Evolutionary conservation across 2,888 invertebrate species (phyloP), one percentile per base, ranked within the genome.

Genomic region (Cephus pulcher): DNA sequence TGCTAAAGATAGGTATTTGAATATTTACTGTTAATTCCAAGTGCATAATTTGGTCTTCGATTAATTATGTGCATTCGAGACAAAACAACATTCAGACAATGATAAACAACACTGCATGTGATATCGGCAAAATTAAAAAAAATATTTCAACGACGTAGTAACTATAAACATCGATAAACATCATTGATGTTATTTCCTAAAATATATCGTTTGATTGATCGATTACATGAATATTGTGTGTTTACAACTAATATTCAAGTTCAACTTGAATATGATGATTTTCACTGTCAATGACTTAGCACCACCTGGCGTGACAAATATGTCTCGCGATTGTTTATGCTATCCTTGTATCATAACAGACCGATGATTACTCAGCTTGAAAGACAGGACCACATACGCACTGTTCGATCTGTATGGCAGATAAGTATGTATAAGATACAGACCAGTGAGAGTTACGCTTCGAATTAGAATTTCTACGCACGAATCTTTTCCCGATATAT

Each of bases 381-480:
- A 33, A 30, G 30, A 12, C 70, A 70, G 30, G 30, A 70, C 33
- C 70, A 30, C 40, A 40, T 40, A 40, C 40, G 15, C 6, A 40
- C 15, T 40, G 6, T 40, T 15, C 15, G 40, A 40, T 40, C 40
- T 4, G 4, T 15, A 40, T 40, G 15, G 40, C 40, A 40, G 40
- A 40, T 40, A 15, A 40, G 4, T 40, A 40, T 40, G 15, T 40
- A 40, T 40, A 4, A 15, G 15, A 40, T 40, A 40, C 15, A 4
- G 12, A 15, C 15, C 15, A 6, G 15, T 15, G 15, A 40, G 40
- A 74, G 74, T 34, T 34, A 6, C 4, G 12, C 4, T 35, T n/a
- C 74, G 12, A n/a, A n/a, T 74, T 74, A 74, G 74, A 12, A 74
- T 74, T 56, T 74, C 74, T 11, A n/a, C 23, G 74, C 30, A 71